Evolutionary conservation across 2,113 vertebrate species (phyloP).

Genomic region (Gnathonemus echidnorhynchus): DNA sequence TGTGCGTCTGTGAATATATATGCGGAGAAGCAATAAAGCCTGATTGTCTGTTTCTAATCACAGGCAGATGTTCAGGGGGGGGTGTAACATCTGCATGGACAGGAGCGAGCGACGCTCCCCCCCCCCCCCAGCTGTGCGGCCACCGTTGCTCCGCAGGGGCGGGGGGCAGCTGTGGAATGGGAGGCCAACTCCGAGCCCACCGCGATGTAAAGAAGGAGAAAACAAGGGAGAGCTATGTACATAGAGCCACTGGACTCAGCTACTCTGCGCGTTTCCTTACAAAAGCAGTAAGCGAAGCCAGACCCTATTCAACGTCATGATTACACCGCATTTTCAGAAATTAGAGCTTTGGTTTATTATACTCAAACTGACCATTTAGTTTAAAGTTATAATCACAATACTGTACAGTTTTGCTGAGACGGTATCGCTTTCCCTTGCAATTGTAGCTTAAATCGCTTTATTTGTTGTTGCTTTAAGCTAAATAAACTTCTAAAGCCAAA

Average conservation of each 20-base stretch:
- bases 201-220: background rate
- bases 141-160: constrained; percentile 57
- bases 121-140: constrained; percentile 60
- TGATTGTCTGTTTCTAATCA: constrained; percentile 65
- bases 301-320: background rate
- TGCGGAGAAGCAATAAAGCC: constrained; percentile 48
- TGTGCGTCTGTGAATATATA: background rate
- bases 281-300: background rate
- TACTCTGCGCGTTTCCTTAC: background rate
- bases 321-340: background rate
- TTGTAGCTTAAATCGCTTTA: background rate
- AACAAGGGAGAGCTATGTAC: background rate
- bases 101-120: constrained; percentile 40
- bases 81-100: constrained; percentile 61
- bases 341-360: background rate
- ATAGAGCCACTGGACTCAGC: background rate
- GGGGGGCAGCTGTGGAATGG: constrained; percentile 58
- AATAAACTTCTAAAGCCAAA: background rate
- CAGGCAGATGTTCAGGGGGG: constrained; percentile 59
- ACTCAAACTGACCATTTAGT: background rate
- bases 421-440: background rate
- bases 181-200: constrained; percentile 37
- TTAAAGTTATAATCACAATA: background rate
- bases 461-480: background rate
- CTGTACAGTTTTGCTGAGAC: background rate